Evolutionary conservation across 2,888 invertebrate species (phyloP).

Genomic region (Cantharis rufa): DNA sequence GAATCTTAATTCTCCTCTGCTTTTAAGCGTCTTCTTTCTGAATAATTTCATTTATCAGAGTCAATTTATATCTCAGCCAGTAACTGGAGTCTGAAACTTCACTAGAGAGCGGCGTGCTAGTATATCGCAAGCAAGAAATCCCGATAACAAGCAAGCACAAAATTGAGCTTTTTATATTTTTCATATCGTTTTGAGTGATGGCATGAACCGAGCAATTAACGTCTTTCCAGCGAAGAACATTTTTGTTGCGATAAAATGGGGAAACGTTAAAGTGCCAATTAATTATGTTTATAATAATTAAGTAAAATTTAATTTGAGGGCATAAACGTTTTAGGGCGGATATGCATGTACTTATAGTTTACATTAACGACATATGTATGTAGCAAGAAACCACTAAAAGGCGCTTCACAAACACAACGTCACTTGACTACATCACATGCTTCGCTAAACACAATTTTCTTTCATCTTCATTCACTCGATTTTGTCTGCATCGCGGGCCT

Average conservation of each 20-base stretch:
- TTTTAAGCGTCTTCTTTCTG: neutral
- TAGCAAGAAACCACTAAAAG: slow-evolving; percentile 21
- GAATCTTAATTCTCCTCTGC: neutral
- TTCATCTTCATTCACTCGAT: slow-evolving; percentile 41
- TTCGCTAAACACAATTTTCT: slow-evolving; percentile 41
- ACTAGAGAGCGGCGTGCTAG: neutral
- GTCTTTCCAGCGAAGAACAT: neutral
- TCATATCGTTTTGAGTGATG: neutral
- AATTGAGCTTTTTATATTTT: neutral
- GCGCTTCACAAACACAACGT: slow-evolving; percentile 25
- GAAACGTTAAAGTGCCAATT: neutral
- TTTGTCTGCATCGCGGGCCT: slow-evolving; percentile 20
- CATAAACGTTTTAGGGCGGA: neutral
- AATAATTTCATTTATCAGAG: neutral
- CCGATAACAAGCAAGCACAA: neutral
- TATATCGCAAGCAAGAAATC: neutral
- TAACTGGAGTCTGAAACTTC: neutral
- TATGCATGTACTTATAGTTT: slow-evolving; percentile 5
- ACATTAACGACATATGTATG: slow-evolving; percentile 14
- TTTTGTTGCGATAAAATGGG: neutral
- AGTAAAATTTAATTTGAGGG: neutral
- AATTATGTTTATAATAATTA: neutral
- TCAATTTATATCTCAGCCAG: neutral
- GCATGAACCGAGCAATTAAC: neutral
- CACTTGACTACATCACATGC: slow-evolving; percentile 39